Evolutionary conservation across 2,888 invertebrate genomes (phyloP), one percentile per base, ranked within the genome.

Genomic region (Luperina testacea): DNA sequence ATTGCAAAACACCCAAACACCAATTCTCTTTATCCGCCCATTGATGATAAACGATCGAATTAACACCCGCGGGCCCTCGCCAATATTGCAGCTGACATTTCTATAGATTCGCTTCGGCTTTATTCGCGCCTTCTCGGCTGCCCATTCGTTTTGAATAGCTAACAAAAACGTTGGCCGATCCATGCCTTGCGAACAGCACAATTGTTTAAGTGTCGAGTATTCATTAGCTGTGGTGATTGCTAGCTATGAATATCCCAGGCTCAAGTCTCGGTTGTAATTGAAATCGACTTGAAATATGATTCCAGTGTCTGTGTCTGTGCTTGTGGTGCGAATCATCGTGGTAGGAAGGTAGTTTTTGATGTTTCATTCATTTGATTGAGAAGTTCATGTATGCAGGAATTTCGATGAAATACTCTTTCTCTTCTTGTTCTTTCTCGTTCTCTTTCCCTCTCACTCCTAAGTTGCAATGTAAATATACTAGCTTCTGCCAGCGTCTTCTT

Each of bases 21-120:
- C 73, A 45, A 48, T 79, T 70, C 53, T 64, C 72, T 77, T 88
- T 81, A 75, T 38, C 77, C 77, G 53, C 65, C 72, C 61, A 80
- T 81, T 68, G 78, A 77, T 88, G 83, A 88, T 80, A 81, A 87
- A 87, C 83, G 83, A 88, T 70, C 70, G 64, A 75, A 87, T 86
- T 86, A 83, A 73, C 82, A 82, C 68, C 71, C 77, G 72, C 75
- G 51, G 70, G 5, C 45, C 75, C 72, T 78, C 72, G 79, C 81
- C 88, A 77, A 88, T 87, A 88, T 83, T 85, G 89, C 78, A 81
- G 81, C 71, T 87, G 88, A 88, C 88, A 77, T 82, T 83, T 88
- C 83, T 87, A 88, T 88, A 82, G 87, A 27, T 48, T 45, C 73
- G 24, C 69, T 67, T 79, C 78, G 79, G 72, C 75, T 75, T 83